Conservation (phyloP, 1,140 invertebrate species). For the Mizuhopecten yessoensis region DNA sequence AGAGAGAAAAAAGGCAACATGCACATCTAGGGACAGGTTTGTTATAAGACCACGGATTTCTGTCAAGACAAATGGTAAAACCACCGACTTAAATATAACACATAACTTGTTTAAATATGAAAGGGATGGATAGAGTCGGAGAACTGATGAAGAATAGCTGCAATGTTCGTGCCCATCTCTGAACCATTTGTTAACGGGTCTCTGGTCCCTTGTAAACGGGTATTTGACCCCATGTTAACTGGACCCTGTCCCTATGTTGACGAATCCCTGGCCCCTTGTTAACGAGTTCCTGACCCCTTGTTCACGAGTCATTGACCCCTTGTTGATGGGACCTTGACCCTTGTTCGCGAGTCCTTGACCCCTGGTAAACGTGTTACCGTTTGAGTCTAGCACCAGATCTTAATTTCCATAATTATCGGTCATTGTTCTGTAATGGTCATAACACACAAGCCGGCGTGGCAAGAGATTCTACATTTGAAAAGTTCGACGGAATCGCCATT, state of each 20-base stretch:
- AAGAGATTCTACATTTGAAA: slow-evolving; percentile 61
- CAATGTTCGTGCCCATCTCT: neutral
- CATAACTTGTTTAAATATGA: neutral
- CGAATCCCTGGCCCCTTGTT: neutral
- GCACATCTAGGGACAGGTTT: too few species aligned
- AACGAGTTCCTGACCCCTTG: neutral
- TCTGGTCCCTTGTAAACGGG: neutral
- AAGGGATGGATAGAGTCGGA: neutral
- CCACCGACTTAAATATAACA: neutral
- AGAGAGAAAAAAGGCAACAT: neutral
- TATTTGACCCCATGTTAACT: neutral
- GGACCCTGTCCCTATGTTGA: neutral
- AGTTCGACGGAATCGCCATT: slow-evolving; percentile 59
- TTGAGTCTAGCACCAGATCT: neutral
- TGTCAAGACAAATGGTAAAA: neutral
- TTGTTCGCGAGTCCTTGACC: neutral
- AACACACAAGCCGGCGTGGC: slow-evolving; percentile 62
- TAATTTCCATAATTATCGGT: neutral
- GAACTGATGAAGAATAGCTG: neutral
- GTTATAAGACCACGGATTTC: neutral
- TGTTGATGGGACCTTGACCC: neutral
- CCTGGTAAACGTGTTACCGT: neutral
- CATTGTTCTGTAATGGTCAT: slow-evolving; percentile 48
- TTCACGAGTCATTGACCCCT: neutral
- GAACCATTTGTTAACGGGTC: neutral